Percentiles rank a stretch among this genome's conserved stretches.
Conservation (phyloP, 2,797 vertebrate species). For the Sebastes jordani region DNA sequence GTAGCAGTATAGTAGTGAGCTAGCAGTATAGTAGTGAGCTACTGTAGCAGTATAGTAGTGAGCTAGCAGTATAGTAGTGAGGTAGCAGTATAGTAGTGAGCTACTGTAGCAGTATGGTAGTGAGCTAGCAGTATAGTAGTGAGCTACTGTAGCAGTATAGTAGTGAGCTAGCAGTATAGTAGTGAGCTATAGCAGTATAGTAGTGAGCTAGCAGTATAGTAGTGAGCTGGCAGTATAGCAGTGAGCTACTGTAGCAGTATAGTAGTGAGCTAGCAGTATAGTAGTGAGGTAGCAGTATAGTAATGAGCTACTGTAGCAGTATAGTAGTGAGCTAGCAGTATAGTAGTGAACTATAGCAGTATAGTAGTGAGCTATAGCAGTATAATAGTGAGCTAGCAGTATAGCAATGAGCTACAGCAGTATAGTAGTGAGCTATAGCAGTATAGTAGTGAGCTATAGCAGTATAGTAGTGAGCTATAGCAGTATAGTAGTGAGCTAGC, state of each 20-base stretch:
- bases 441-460: slow-evolving; percentile 50
- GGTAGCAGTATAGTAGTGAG: slow-evolving; percentile 39
- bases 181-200: no score
- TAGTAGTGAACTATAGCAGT: no score
- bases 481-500: slow-evolving; percentile 43
- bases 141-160: slow-evolving; percentile 34
- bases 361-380: no score
- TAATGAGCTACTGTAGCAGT: slow-evolving; percentile 49
- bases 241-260: slow-evolving; percentile 53
- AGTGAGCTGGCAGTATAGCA: neutral
- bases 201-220: neutral
- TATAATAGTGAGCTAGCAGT: slow-evolving; percentile 45
- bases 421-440: slow-evolving; percentile 22
- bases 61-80: slow-evolving; percentile 1
- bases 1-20: no score
- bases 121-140: slow-evolving; percentile 3
- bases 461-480: no score
- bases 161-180: slow-evolving; percentile 27
- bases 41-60: neutral
- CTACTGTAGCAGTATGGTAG: slow-evolving; percentile 1
- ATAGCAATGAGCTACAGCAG: neutral
- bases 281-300: slow-evolving; percentile 7
- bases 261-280: slow-evolving; percentile 52
- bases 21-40: neutral
- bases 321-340: neutral